Base-by-base conservation (phyloP, 2,888 invertebrate genomes). In the Leucoptera coffeella region DNA sequence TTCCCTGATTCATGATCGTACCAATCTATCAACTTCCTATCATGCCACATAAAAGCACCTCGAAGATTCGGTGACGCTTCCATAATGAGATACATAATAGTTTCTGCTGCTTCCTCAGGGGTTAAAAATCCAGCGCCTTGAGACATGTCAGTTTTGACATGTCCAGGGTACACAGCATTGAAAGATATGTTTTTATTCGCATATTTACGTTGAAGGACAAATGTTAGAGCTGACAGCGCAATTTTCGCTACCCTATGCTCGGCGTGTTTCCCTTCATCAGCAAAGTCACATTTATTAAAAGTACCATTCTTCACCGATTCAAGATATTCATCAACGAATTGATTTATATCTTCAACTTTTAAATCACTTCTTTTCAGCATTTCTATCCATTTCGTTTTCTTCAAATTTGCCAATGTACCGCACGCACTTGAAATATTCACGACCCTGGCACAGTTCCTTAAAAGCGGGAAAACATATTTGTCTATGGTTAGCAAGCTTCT, bases 401-500 rank as follows among this genome's bases (percentile, higher is more conserved):
- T 56, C 25, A 69, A 39, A 40, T 67, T 67, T 2, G 67, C 61
- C 3, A 65, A 37, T 39, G 61, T 65, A 2, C 61, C 69, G 24
- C 54, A 60, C 0, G 57, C 47, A 27, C 62, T 61, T 0, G 85
- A 82, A 1, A 88, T 48, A 41, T 86, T 84, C 1, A 86, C 83
- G 22, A 88, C 84, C 35, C 82, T 75, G 20, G 83, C 84, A 50
- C 82, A 77, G 36, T 78, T 64, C 42, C 73, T 62, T 29, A 89
- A 57, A 15, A 88, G 39, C 1, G 87, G 85, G 50, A 80, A 85
- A 15, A 89, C 49, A 25, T 64, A 59, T 25, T 54, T 38, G 38
- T 67, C 67, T 17, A 67, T 42, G 2, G 37, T 46, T 21, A 64
- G 28, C 22, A 67, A 36, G 32, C 65, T 64, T 36, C 34, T 50